A percentile compares a stretch with the other conserved stretches of the same genome.
These are phyloP conservation scores for Salminus brasiliensis DNA, from an alignment of 2,113 vertebrate species.

Conservation along the genomic window DNA sequence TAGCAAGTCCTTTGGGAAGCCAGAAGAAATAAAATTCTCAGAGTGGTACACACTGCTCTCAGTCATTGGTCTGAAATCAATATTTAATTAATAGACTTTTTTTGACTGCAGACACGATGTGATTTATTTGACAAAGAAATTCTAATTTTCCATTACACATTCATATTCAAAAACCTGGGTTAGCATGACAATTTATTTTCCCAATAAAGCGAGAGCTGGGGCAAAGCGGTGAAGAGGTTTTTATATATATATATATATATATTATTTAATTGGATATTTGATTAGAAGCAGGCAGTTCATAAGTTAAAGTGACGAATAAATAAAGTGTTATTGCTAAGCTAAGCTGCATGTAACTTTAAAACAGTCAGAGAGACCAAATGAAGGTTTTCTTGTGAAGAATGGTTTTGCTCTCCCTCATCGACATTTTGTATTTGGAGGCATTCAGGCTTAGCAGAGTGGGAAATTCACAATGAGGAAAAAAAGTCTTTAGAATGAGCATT, in stretches of 20 bases:
- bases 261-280: background rate
- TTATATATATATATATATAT: background rate
- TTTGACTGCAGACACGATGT: constrained; percentile 36
- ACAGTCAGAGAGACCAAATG: constrained; percentile 39
- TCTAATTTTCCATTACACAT: constrained; percentile 39
- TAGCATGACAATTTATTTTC: constrained; percentile 27
- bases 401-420: constrained; percentile 30
- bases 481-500: constrained; percentile 48
- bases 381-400: background rate
- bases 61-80: constrained; percentile 47
- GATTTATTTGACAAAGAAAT: constrained; percentile 39
- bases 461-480: constrained; percentile 53
- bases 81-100: constrained; percentile 49
- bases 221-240: constrained; percentile 31
- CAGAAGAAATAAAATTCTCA: constrained; percentile 2
- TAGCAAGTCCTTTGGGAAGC: background rate
- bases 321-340: constrained; percentile 8
- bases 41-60: constrained; percentile 11
- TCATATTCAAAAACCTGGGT: constrained; percentile 17
- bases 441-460: constrained; percentile 44
- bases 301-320: constrained; percentile 26
- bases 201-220: constrained; percentile 27
- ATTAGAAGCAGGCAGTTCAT: constrained; percentile 32
- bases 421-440: constrained; percentile 24
- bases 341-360: constrained; percentile 29